A percentile compares a stretch with the other conserved stretches of the same genome.
Evolutionary conservation across 2,113 vertebrate species (phyloP).

Genomic region (Cromileptes altivelis): DNA sequence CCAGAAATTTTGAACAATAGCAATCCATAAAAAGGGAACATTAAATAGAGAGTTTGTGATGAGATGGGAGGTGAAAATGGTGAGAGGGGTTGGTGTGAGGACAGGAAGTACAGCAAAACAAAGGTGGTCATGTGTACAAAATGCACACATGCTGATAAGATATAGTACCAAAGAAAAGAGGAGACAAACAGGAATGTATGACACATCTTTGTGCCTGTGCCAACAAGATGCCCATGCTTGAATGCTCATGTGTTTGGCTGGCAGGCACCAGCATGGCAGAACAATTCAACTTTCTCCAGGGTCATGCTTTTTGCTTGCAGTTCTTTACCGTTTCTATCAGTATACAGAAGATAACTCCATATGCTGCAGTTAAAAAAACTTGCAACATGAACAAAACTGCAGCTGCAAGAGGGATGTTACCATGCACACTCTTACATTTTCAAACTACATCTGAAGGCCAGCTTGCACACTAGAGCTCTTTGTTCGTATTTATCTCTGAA

Average conservation of each 20-base stretch:
- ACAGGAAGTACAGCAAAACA: not conserved
- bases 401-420: not conserved
- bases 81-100: constrained; percentile 3
- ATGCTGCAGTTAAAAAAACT: not conserved
- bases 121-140: constrained; percentile 11
- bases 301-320: constrained; percentile 44
- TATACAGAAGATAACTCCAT: constrained; percentile 43
- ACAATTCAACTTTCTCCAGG: constrained; percentile 46
- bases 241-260: constrained; percentile 59
- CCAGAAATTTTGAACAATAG: too few species aligned
- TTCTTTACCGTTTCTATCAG: constrained; percentile 20
- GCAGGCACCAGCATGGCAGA: constrained; percentile 48
- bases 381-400: constrained; percentile 7
- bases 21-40: not conserved
- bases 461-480: not conserved
- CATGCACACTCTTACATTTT: not conserved
- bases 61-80: constrained; percentile 24
- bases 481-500: constrained; percentile 15
- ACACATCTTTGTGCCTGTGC: constrained; percentile 51
- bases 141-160: constrained; percentile 36
- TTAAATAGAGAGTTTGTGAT: constrained; percentile 12
- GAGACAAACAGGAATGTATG: constrained; percentile 43
- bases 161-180: constrained; percentile 39
- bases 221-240: constrained; percentile 53
- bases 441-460: not conserved